These are phyloP conservation scores for honey bee (Apis mellifera) DNA, from an alignment of 1,140 invertebrate genomes.

Conservation along the genomic window DNA sequence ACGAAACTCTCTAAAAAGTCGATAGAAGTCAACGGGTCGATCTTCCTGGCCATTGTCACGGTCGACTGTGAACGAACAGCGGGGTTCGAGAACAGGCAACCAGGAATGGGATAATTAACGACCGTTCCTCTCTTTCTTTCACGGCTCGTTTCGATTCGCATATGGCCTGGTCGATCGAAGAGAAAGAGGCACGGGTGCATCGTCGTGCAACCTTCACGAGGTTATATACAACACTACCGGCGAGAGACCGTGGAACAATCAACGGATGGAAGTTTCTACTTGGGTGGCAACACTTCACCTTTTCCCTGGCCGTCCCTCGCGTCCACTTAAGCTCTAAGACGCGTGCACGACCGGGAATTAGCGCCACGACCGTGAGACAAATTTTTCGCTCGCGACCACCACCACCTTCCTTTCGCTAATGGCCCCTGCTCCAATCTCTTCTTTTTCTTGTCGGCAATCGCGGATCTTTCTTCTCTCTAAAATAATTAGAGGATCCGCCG, in stretches of 20 bases:
- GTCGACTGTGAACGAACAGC: neutral
- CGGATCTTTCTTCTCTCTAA: neutral
- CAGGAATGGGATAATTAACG: constrained; percentile 70
- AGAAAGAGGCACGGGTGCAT: constrained; percentile 31
- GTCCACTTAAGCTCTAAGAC: neutral
- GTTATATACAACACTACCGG: neutral
- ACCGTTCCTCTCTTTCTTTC: constrained; percentile 46
- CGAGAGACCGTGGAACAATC: constrained; percentile 62
- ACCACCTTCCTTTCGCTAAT: constrained; percentile 20
- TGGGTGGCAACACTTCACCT: constrained; percentile 69
- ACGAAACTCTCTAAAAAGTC: no score
- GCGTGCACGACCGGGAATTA: constrained; percentile 45
- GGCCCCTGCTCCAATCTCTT: neutral
- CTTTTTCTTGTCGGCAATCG: neutral
- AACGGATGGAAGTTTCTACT: constrained; percentile 70
- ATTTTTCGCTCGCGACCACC: constrained; percentile 44
- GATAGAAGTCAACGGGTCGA: no score
- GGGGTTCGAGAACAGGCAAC: constrained; percentile 4
- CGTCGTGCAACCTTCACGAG: constrained; percentile 32
- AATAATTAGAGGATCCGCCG: constrained; percentile 14
- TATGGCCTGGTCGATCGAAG: constrained; percentile 38
- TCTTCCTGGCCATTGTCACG: constrained; percentile 13
- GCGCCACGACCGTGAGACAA: constrained; percentile 38
- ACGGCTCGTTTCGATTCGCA: constrained; percentile 39
- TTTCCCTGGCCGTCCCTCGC: constrained; percentile 22